Base-by-base conservation (phyloP, 2,113 vertebrate species). In the Mustela nigripes region DNA sequence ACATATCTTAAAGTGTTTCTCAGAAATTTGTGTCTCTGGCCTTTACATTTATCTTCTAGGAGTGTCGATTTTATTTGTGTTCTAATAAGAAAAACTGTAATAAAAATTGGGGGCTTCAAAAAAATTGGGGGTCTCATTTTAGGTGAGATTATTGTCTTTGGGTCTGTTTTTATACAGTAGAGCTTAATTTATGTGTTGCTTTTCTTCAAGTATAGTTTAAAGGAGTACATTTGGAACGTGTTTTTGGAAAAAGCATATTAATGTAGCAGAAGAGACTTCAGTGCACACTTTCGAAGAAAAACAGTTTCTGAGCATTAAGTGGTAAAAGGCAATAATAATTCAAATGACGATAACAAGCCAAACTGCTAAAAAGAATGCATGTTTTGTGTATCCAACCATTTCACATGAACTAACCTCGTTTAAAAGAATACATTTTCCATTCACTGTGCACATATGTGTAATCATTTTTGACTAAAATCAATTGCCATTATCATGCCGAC, bases 351-450 rank as follows among this genome's bases (percentile, higher is more conserved):
- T 97, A 98, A 96, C 96, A 65, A 98, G 98, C 89, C 97, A 98
- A 31, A 96, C 86, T 95, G 82, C 97, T 98, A 97, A 98, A 98
- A 98, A 98, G 98, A 97, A 98, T 98, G 97, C 97, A 98, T 98
- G 99, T 99, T 99, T 98, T 98, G 98, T 98, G 98, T 99, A 98
- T 97, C 98, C 98, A 98, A 45, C 94, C 99, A 99, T 99, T 98
- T 97, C 97, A 98, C 98, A 98, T 98, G 98, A 99, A 99, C 99
- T 99, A 99, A 99, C 99, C 97, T 87, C 71, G 39, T 98, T 97
- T 94, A 96, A 98, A 98, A 98, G 97, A 98, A 98, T 97, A 94
- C 98, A 98, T 99, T 98, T 95, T 98, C 97, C 98, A 99, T 98
- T 98, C 98, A 98, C 98, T 98, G 98, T 98, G 98, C 98, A 98